Evolutionary conservation across 2,888 invertebrate species (phyloP).

Genomic region (Agrotis segetum): DNA sequence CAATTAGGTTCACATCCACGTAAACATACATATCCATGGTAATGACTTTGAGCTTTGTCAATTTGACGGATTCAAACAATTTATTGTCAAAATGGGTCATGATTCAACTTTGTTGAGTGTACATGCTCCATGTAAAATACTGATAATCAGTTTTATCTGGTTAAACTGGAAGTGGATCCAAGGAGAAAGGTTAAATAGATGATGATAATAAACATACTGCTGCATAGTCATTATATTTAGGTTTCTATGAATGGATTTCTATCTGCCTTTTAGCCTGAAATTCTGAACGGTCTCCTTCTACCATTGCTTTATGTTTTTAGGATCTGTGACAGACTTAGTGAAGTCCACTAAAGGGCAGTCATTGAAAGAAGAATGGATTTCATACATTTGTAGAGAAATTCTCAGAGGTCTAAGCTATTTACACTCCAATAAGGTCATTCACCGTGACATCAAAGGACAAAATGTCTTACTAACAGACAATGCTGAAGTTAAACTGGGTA

Average conservation of each 20-base stretch:
- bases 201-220: not conserved
- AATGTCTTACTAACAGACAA: constrained; percentile 99
- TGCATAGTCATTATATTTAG: not conserved
- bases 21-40: too few relatives aligned
- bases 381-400: constrained; percentile 99
- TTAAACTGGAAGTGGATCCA: too few relatives aligned
- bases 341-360: constrained; percentile 99
- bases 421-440: constrained; percentile 99
- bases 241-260: not conserved
- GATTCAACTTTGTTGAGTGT: too few relatives aligned
- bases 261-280: not conserved
- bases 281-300: not conserved
- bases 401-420: constrained; percentile 98
- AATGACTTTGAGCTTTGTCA: too few relatives aligned
- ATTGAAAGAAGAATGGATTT: constrained; percentile 99
- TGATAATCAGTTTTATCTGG: too few relatives aligned
- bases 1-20: too few relatives aligned
- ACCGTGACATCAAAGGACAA: constrained; percentile 99
- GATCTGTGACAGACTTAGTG: constrained; percentile 99
- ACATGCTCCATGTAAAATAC: not conserved
- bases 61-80: too few relatives aligned
- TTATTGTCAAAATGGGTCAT: too few relatives aligned
- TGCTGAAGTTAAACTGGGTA: constrained; percentile 99
- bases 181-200: too few relatives aligned
- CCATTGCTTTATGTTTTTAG: constrained; percentile 73